Conservation (phyloP, 1,140 invertebrate genomes). For the Drosophila ficusphila region DNA sequence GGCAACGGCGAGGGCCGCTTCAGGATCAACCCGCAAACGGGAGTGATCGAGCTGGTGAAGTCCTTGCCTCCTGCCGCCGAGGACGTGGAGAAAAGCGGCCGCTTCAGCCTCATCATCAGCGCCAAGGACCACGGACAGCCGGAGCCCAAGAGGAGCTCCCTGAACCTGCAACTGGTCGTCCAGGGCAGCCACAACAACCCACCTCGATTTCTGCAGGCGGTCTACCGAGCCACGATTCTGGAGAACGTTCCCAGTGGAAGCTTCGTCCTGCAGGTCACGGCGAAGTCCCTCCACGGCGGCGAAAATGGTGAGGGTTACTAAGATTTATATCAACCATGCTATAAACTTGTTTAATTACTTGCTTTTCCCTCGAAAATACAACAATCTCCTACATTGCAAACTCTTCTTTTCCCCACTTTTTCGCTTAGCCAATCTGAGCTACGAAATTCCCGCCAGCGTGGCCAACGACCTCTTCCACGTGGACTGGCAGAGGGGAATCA, state of each 20-base stretch:
- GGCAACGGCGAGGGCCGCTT: slow-evolving; percentile 94
- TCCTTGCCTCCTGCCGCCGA: slow-evolving; percentile 85
- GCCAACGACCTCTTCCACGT: slow-evolving; percentile 93
- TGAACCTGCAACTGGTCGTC: slow-evolving; percentile 88
- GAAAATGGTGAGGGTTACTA: slow-evolving; percentile 74
- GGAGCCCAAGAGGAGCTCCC: slow-evolving; percentile 87
- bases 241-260: slow-evolving; percentile 92
- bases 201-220: slow-evolving; percentile 91
- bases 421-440: slow-evolving; percentile 91
- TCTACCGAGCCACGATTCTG: slow-evolving; percentile 91
- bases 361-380: too few relatives aligned
- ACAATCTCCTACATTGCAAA: too few relatives aligned
- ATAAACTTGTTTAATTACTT: too few relatives aligned
- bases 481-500: slow-evolving; percentile 90
- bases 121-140: slow-evolving; percentile 93
- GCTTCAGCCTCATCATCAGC: slow-evolving; percentile 90
- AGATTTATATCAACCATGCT: too few relatives aligned
- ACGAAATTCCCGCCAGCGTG: slow-evolving; percentile 92
- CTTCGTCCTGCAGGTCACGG: slow-evolving; percentile 91
- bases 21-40: slow-evolving; percentile 90
- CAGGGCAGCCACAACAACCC: slow-evolving; percentile 90
- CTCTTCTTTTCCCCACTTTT: slow-evolving; percentile 30
- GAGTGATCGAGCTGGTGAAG: slow-evolving; percentile 90
- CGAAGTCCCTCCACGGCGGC: slow-evolving; percentile 88
- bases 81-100: slow-evolving; percentile 73